Conservation (phyloP, 2,888 invertebrate species). For the Plagiodera versicolora region DNA sequence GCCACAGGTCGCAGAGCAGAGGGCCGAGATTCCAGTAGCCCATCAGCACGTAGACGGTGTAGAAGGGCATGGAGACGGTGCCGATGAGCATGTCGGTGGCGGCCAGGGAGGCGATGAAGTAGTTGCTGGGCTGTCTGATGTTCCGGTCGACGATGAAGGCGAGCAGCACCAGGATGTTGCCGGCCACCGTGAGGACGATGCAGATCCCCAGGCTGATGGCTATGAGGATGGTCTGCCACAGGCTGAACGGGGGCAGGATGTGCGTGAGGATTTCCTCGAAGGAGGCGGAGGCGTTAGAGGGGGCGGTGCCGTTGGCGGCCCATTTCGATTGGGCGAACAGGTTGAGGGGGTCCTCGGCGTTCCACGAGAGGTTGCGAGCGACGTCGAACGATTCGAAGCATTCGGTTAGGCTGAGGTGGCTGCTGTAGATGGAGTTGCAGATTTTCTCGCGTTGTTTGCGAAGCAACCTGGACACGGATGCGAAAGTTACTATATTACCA, state of each 20-base stretch:
- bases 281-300: conserved; percentile 21
- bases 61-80: conserved; percentile 98
- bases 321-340: conserved; percentile 41
- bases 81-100: conserved; percentile 97
- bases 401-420: conserved; percentile 62
- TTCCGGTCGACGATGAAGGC: conserved; percentile 94
- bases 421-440: conserved; percentile 68
- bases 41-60: conserved; percentile 94
- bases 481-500: too few species aligned
- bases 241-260: conserved; percentile 80
- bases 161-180: conserved; percentile 92
- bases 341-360: conserved; percentile 49
- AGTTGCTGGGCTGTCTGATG: conserved; percentile 96
- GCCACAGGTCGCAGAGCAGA: conserved; percentile 95
- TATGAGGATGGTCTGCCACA: conserved; percentile 89
- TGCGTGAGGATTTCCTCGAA: conserved; percentile 50
- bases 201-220: conserved; percentile 85
- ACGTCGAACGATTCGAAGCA: conserved; percentile 61
- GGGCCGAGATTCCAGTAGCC: conserved; percentile 97
- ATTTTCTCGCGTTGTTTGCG: conserved; percentile 73
- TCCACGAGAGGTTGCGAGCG: conserved; percentile 42
- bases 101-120: conserved; percentile 97
- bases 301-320: conserved; percentile 25
- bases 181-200: conserved; percentile 89
- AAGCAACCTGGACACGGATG: conserved; percentile 66